Evolutionary conservation across 2,113 vertebrate species (phyloP).

Genomic region (Tachuris rubrigastra): DNA sequence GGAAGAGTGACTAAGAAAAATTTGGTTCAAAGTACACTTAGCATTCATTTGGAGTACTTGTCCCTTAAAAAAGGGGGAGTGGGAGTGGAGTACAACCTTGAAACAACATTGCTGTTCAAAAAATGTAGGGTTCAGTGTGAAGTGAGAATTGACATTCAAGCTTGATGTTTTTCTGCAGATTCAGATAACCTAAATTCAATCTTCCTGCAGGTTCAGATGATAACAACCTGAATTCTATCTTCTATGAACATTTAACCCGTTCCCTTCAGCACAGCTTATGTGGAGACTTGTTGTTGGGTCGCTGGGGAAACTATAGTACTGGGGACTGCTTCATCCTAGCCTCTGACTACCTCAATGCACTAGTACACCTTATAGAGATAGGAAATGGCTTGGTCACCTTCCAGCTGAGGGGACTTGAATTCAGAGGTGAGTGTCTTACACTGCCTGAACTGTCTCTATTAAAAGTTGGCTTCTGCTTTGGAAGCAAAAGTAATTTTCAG

Average conservation of each 20-base stretch:
- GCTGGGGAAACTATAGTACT: constrained; percentile 87
- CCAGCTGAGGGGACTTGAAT: constrained; percentile 88
- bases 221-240: constrained; percentile 92
- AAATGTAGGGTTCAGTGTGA: not conserved
- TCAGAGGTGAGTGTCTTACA: constrained; percentile 78
- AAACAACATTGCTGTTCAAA: not conserved
- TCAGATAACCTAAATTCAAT: constrained; percentile 77
- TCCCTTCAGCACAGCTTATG: constrained; percentile 89
- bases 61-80: not conserved
- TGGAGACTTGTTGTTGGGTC: constrained; percentile 85
- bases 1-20: not conserved
- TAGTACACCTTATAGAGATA: constrained; percentile 90
- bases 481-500: not conserved
- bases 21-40: not conserved
- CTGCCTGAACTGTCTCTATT: not conserved
- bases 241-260: constrained; percentile 90
- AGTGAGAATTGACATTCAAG: not conserved
- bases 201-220: constrained; percentile 86
- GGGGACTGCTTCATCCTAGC: constrained; percentile 93
- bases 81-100: not conserved
- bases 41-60: not conserved
- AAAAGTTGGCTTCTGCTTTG: not conserved
- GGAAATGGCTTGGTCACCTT: constrained; percentile 89
- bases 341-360: constrained; percentile 91
- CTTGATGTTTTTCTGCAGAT: not conserved